Conservation (phyloP, 2,888 invertebrate species). For the Ectemnius lituratus region DNA sequence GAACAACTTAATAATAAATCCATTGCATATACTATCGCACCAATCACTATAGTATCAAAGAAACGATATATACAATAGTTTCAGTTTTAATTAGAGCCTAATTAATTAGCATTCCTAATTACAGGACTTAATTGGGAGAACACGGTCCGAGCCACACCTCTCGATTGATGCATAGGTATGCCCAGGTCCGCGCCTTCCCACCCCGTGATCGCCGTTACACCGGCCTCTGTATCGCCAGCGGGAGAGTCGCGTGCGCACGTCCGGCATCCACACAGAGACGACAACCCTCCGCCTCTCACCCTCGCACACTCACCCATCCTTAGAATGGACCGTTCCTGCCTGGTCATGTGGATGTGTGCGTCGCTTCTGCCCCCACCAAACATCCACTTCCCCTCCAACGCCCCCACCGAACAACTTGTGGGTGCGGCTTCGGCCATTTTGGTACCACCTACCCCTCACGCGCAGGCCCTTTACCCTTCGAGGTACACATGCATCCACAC, state of each 20-base stretch:
- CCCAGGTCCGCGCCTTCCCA: constrained; percentile 51
- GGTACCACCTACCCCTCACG: constrained; percentile 73
- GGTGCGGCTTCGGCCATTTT: constrained; percentile 74
- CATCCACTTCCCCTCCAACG: constrained; percentile 64
- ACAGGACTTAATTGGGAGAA: constrained; percentile 29
- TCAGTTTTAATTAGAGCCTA: constrained; percentile 39
- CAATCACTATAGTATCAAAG: background rate
- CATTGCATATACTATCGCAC: too few relatives aligned
- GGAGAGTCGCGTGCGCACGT: constrained; percentile 36
- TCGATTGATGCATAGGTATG: constrained; percentile 60
- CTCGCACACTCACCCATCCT: constrained; percentile 29
- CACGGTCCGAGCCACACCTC: constrained; percentile 60
- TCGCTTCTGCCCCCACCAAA: constrained; percentile 58
- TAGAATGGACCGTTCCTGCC: constrained; percentile 1
- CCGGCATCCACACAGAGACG: constrained; percentile 26
- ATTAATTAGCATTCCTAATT: constrained; percentile 54
- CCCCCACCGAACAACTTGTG: constrained; percentile 63
- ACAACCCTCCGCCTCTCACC: constrained; percentile 13
- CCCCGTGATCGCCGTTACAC: constrained; percentile 49
- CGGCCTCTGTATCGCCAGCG: constrained; percentile 44
- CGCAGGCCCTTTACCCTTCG: constrained; percentile 66
- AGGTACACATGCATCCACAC: constrained; percentile 57
- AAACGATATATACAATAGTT: background rate
- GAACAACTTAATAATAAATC: too few relatives aligned
- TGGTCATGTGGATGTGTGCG: constrained; percentile 52